Evolutionary conservation across 2,113 vertebrate genomes (phyloP).

Genomic region (Myrmecophaga tridactyla): DNA sequence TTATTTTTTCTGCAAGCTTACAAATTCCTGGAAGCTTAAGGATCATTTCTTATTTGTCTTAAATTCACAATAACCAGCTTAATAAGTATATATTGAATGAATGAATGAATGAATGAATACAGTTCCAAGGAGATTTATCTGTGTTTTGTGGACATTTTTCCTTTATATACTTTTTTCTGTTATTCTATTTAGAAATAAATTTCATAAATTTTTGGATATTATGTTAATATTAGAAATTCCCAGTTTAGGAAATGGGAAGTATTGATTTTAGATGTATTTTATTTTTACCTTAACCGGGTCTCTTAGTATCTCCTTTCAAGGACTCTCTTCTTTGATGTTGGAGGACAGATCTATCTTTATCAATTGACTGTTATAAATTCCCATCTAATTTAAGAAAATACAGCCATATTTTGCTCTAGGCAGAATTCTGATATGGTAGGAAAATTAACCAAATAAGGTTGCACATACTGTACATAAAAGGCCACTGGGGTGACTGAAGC

Average conservation of each 20-base stretch:
- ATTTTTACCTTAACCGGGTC: not conserved
- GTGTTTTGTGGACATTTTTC: not conserved
- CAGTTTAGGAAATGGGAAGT: not conserved
- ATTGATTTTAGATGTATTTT: not conserved
- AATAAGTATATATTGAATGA: not conserved
- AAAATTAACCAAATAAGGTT: not conserved
- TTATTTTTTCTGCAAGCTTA: not conserved
- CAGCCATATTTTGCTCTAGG: not conserved
- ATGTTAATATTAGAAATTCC: not conserved
- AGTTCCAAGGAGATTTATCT: not conserved
- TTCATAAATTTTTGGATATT: not conserved
- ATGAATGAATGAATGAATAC: not conserved
- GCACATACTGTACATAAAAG: not conserved
- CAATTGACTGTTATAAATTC: not conserved
- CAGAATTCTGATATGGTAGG: not conserved
- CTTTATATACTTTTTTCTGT: not conserved
- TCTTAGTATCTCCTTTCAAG: not conserved
- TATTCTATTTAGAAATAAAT: not conserved
- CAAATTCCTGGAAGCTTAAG: not conserved
- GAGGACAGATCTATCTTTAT: not conserved
- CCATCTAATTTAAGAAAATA: not conserved
- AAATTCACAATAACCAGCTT: not conserved
- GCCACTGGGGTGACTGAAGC: not conserved
- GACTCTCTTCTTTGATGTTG: not conserved
- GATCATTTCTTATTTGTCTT: not conserved